These are phyloP conservation scores for Drosophila jambulina DNA, from an alignment of 1,140 invertebrate genomes.

Conservation along the genomic window DNA sequence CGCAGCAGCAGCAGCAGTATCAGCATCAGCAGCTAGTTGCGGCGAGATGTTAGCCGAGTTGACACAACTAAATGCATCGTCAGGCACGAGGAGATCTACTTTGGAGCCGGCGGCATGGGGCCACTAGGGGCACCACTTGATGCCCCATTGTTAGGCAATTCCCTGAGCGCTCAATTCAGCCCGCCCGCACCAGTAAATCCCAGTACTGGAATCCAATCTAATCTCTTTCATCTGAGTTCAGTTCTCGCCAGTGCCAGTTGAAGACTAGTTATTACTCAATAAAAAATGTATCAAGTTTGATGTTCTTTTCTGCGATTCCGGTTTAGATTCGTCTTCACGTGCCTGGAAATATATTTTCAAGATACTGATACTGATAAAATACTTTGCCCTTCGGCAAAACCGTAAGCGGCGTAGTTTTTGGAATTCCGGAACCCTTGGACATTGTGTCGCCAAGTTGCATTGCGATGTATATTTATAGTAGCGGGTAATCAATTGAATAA, in stretches of 20 bases:
- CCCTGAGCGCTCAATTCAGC: constrained; percentile 6
- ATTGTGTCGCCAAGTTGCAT: background rate
- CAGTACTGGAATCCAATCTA: background rate
- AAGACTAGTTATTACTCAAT: constrained; percentile 17
- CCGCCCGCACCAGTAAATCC: background rate
- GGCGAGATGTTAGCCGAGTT: constrained; percentile 46
- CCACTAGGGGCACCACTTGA: constrained; percentile 35
- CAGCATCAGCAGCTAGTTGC: constrained; percentile 3
- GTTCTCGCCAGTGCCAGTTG: constrained; percentile 2
- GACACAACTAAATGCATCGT: constrained; percentile 56
- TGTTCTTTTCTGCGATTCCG: background rate
- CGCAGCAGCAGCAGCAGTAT: constrained; percentile 25
- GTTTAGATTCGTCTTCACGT: constrained; percentile 1
- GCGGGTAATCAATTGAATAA: background rate
- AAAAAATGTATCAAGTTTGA: constrained; percentile 14
- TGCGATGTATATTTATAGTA: background rate
- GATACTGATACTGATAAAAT: background rate
- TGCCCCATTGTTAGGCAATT: constrained; percentile 23
- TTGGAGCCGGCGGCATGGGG: constrained; percentile 2
- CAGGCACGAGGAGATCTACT: constrained; percentile 21
- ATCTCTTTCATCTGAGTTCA: constrained; percentile 14
- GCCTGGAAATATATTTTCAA: background rate
- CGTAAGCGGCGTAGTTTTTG: background rate
- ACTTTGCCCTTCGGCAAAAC: background rate
- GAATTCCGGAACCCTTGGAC: background rate